Conservation (phyloP, 1,140 invertebrate species). For the Drosophila eugracilis region DNA sequence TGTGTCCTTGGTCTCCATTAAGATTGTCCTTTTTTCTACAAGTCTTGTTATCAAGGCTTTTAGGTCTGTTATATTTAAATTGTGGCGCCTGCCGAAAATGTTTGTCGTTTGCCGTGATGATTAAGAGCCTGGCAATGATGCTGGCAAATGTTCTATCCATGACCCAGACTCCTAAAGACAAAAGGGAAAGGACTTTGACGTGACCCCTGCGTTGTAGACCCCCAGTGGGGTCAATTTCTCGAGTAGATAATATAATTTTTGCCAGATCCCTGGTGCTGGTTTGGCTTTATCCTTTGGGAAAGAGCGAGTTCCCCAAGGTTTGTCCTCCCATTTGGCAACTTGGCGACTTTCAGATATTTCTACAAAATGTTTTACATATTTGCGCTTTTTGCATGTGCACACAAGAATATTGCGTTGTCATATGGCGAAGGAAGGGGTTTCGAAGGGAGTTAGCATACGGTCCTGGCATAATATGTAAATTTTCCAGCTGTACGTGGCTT, state of each 20-base stretch:
- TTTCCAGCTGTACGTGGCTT: constrained; percentile 54
- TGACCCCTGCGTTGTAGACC: constrained; percentile 6
- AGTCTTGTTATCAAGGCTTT: constrained; percentile 6
- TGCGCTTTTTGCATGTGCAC: constrained; percentile 52
- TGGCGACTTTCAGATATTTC: constrained; percentile 59
- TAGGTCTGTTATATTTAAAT: constrained; percentile 44
- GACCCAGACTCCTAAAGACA: no score
- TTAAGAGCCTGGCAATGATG: constrained; percentile 41
- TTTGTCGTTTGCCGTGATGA: constrained; percentile 37
- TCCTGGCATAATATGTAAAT: constrained; percentile 61
- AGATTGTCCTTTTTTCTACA: constrained; percentile 15
- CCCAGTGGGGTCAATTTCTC: constrained; percentile 35
- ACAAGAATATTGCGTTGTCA: constrained; percentile 38
- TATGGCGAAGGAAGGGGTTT: not conserved
- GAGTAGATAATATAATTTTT: constrained; percentile 36
- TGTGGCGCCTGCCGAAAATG: constrained; percentile 48
- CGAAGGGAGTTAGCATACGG: constrained; percentile 13
- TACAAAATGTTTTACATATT: constrained; percentile 71
- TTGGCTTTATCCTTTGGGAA: constrained; percentile 5
- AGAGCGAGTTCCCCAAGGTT: constrained; percentile 1
- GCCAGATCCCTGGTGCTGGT: constrained; percentile 4
- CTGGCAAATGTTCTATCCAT: constrained; percentile 19
- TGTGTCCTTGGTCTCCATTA: constrained; percentile 40
- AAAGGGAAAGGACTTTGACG: not conserved
- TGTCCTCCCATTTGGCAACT: constrained; percentile 30